phyloP scores from a whole-genome alignment of 2,797 vertebrate genomes.

The Setipinna tenuifilis region DNA sequence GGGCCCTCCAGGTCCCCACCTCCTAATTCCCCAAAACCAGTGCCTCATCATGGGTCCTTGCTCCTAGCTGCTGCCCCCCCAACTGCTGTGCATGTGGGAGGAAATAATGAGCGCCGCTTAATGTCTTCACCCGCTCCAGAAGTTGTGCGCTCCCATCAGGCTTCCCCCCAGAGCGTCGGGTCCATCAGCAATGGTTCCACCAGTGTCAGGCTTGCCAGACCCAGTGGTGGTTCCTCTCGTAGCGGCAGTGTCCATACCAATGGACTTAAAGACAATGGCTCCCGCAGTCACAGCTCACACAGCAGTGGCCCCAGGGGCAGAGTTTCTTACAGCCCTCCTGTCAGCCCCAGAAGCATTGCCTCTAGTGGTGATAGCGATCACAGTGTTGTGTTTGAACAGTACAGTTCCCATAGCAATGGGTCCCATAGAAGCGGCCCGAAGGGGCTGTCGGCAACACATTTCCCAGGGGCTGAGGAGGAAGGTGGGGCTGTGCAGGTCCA shows the following conservation, averaged over 20 bases:
- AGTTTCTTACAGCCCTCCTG: neutral
- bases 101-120: neutral
- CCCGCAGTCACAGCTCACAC: slow-evolving; percentile 34
- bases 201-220: slow-evolving; percentile 3
- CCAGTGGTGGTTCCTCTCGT: slow-evolving; percentile 54
- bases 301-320: slow-evolving; percentile 50
- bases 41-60: slow-evolving; percentile 39
- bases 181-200: neutral
- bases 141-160: slow-evolving; percentile 25
- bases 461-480: neutral
- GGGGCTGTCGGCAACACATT: neutral
- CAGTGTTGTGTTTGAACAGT: slow-evolving; percentile 48
- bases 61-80: slow-evolving; percentile 29
- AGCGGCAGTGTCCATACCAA: slow-evolving; percentile 51
- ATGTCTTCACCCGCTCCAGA: slow-evolving; percentile 30
- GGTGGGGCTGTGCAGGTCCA: neutral
- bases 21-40: slow-evolving; percentile 36
- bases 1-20: slow-evolving; percentile 30
- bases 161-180: slow-evolving; percentile 41
- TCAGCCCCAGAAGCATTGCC: neutral
- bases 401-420: slow-evolving; percentile 41
- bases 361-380: slow-evolving; percentile 36
- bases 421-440: neutral
- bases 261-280: slow-evolving; percentile 32
- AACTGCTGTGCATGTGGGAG: neutral